Base-by-base conservation (phyloP, 2,113 vertebrate genomes). In the Neolamprologus falcicula region DNA sequence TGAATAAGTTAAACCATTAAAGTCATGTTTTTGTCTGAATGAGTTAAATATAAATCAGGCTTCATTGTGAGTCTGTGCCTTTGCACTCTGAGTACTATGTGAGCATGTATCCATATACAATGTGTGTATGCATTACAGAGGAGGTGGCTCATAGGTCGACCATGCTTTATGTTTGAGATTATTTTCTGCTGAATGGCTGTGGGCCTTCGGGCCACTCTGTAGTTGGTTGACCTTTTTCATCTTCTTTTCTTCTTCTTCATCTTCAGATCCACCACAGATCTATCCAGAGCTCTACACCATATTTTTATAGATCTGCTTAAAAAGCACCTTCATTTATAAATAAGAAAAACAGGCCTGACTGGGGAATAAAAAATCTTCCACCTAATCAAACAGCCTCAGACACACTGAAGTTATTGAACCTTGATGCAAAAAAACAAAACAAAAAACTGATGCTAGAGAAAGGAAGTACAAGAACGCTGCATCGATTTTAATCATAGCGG, bases 21-120 rank as follows among this genome's bases (percentile, higher is more conserved):
- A 45, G 21, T 76, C 68, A 5, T 76, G 40, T 76, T 76, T 76
- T 76, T 73, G 40, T 47, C 68, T 76, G 68, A 76, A 76, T 47
- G 14, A 28, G 68, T 76, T 76, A 47, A 47, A 47, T 47, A 76
- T 28, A 76, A 76, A 76, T 76, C 68, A 76, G 68, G 3, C 40
- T 17, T 76, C 40, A 28, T 28, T 76, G 40, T 47, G 68, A 76
- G 68, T 47, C 40, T 76, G 40, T 76, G 68, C 40, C 21, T 45
- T 26, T 73, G 40, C 21, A 17, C 68, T 2, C 40, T 73, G 40
- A 11, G 40, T 7, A 47, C 68, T 17, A 16, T 45, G 21, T 76
- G 42, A 47, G 24, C 7, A 28, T 73, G 68, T 76, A 28, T 28
- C 40, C 24, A 47, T 7, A 28, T 28, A 47, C 40, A 17, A 3